A percentile compares a stretch with the other conserved stretches of the same genome.
Conservation (phyloP, 1,140 invertebrate genomes). For the Pantala flavescens region DNA sequence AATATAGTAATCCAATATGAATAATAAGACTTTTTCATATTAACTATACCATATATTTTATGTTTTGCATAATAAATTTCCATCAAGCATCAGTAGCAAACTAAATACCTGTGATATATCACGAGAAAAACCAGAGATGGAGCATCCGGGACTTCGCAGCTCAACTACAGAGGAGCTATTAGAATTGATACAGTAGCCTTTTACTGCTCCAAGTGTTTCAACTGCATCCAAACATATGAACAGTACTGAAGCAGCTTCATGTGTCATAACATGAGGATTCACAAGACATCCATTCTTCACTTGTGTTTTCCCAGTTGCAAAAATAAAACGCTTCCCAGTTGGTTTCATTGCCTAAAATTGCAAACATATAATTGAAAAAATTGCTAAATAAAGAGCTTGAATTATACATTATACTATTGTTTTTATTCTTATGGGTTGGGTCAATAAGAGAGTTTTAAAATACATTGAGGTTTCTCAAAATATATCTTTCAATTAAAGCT, state of each 20-base stretch:
- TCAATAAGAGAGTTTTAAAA: no score
- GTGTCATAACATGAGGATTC: not conserved
- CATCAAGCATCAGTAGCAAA: no score
- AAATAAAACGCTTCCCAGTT: not conserved
- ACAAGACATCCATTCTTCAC: not conserved
- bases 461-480: no score
- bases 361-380: no score
- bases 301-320: not conserved
- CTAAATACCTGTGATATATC: not conserved
- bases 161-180: not conserved
- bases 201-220: not conserved
- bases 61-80: no score
- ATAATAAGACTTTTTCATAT: no score
- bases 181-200: not conserved
- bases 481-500: no score
- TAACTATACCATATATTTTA: no score
- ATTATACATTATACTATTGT: no score
- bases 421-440: no score
- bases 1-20: no score
- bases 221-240: not conserved
- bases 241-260: not conserved
- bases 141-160: not conserved
- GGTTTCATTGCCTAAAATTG: not conserved
- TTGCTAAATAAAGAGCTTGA: no score
- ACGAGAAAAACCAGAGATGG: not conserved